Conservation (phyloP, 2,888 invertebrate species). For the Anoplius nigerrimus region DNA sequence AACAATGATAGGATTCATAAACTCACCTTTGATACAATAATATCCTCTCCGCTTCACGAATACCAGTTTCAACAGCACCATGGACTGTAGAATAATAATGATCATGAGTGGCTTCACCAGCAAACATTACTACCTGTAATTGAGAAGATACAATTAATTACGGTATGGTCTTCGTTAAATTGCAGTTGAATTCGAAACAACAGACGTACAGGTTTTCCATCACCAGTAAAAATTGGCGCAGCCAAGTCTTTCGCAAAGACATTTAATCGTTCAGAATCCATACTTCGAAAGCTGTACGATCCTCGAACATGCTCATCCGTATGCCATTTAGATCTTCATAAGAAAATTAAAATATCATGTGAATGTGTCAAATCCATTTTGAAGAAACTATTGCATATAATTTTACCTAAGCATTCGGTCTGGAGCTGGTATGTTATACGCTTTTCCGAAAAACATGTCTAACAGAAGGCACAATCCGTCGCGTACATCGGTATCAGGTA, state of each 20-base stretch:
- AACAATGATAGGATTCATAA: slow-evolving; percentile 9
- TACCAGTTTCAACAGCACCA: slow-evolving; percentile 85
- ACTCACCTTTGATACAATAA: slow-evolving; percentile 65
- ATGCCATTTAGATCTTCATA: slow-evolving; percentile 80
- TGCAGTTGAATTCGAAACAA: neutral
- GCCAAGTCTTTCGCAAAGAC: slow-evolving; percentile 78
- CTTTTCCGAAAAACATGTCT: slow-evolving; percentile 76
- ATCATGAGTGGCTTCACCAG: slow-evolving; percentile 82
- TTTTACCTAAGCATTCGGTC: slow-evolving; percentile 77
- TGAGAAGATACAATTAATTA: slow-evolving; percentile 15
- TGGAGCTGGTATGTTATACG: slow-evolving; percentile 77
- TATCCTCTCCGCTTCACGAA: slow-evolving; percentile 82
- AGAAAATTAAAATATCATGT: slow-evolving; percentile 1
- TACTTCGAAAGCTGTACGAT: slow-evolving; percentile 81
- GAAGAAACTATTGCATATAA: slow-evolving; percentile 6
- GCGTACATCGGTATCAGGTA: slow-evolving; percentile 77
- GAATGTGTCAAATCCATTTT: neutral
- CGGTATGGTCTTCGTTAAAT: slow-evolving; percentile 1
- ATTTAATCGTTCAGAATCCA: slow-evolving; percentile 76
- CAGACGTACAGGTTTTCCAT: slow-evolving; percentile 73
- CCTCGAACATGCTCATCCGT: slow-evolving; percentile 83
- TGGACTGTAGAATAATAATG: slow-evolving; percentile 82
- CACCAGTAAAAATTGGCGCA: slow-evolving; percentile 77
- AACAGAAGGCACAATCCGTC: slow-evolving; percentile 77
- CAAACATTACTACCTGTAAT: slow-evolving; percentile 79